These are phyloP conservation scores for Brachionus sp. DNA, from an alignment of 1,140 invertebrate species.

Conservation along the genomic window DNA sequence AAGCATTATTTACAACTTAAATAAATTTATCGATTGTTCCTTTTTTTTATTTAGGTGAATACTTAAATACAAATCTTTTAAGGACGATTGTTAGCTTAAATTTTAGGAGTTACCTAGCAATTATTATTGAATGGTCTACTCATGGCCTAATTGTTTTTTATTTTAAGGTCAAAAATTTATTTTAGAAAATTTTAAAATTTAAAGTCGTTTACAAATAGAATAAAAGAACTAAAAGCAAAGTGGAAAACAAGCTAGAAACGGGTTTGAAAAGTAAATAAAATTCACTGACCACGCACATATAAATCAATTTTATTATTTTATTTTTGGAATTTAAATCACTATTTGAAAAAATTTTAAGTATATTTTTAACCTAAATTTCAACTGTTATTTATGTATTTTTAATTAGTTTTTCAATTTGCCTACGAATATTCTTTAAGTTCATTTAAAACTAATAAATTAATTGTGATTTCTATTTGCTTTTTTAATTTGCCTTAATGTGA, in stretches of 20 bases:
- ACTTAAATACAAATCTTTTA: too few species aligned
- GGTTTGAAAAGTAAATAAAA: slow-evolving; percentile 14
- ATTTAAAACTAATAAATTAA: background rate
- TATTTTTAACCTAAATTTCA: slow-evolving; percentile 35
- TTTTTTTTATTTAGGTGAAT: too few species aligned
- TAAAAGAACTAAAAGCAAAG: background rate
- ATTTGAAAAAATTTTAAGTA: background rate
- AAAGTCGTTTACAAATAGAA: background rate
- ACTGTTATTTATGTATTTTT: slow-evolving; percentile 12
- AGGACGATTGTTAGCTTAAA: too few species aligned
- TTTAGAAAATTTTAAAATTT: background rate
- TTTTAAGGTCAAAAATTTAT: background rate
- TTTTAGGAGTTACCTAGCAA: background rate
- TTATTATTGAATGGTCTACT: background rate
- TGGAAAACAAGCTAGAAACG: background rate
- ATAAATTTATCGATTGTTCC: too few species aligned
- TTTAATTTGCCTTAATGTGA: background rate
- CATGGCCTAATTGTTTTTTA: background rate
- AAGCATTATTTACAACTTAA: too few species aligned
- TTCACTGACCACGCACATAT: background rate
- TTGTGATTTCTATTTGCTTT: background rate
- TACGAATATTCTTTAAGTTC: background rate
- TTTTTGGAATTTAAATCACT: background rate
- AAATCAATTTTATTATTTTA: background rate
- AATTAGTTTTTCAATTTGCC: background rate